Base-by-base conservation (phyloP, 23 tunicate genomes). In the Corella eumyota region DNA sequence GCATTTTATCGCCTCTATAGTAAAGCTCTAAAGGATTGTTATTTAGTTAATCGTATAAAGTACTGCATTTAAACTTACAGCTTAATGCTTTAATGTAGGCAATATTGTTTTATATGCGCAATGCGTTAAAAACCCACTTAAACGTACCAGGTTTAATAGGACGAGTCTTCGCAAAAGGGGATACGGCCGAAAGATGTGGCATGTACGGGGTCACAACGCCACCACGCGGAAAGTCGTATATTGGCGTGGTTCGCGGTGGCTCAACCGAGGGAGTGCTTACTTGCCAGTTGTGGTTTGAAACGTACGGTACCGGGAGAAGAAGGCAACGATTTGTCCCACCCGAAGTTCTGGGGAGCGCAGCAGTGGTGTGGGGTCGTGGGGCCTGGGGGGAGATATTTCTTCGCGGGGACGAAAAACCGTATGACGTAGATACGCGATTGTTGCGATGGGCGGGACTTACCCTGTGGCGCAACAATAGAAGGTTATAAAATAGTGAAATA, bases 271-370 rank as follows among this genome's bases (percentile, higher is more conserved):
- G 57, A 5, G 22, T 19, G 57, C 27, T 27, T 11, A 51, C 6
- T 9, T 6, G n/a, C n/a, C 6, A 34, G 31, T 54, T 33, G 51
- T 50, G 71, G 22, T 45, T 25, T 27, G 71, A 50, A 17, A 66
- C 71, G 44, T 49, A 50, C 25, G 71, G 71, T n/a, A 66, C 71
- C 6, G 71, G 71, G 0, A 66, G 71, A 7, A 66, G 58, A 27
- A 66, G 71, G 15, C 51, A 62, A 1, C 28, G 20, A 27, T 9
- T 7, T 51, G 20, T 27, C 22, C 23, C 23, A 6, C 5, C 22
- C 23, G 57, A 27, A 7, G 57, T 27, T 7, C n/a, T n/a, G n/a
- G n/a, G n/a, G n/a, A n/a, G n/a, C n/a, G 36, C 35, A 9, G 63
- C n/a, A 5, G 35, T 66, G 25, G 71, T 66, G 57, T 66, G 71